Evolutionary conservation across 2,113 vertebrate species (phyloP), one percentile per base, ranked within the genome.

Genomic region (Lepus europaeus): DNA sequence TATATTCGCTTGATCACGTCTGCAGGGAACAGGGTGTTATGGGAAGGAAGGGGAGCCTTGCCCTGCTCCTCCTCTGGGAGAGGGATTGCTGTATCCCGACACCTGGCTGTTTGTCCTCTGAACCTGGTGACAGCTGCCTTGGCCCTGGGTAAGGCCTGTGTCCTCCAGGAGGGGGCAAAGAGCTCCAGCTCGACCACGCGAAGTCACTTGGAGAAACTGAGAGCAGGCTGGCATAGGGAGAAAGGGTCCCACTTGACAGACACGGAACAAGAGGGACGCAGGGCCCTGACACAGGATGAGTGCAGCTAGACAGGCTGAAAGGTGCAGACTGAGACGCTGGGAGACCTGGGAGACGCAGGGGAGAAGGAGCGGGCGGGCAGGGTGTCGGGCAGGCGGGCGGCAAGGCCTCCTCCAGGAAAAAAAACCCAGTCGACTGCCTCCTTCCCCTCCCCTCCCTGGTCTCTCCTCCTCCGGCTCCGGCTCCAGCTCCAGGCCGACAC

Each of bases 401-500:
- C 0, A 10, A 94, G 89, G 88, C 83, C 96, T 96, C 80, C 90
- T 92, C 85, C 69, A 96, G 97, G 93, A 97, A 96, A 95, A 92
- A 96, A 96, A 74, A 36, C 81, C 95, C 96, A 95, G 92, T 78
- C 56, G 20, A 45, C 94, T 88, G 93, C 96, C 96, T 97, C 95
- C 77, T 93, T 93, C 93, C 93, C 96, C 95, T 96, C 97, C 97
- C 97, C 95, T 94, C 95, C 89, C 89, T 20, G 31, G 90, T 93
- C 96, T 93, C 93, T 96, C 83, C 95, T 93, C 87, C 97, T 97
- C 84, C 39, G 69, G 94, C 97, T 95, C 9, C 1, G 59, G 95
- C 96, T 97, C 93, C 95, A 91, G 91, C 97, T 97, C 95, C 90
- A 95, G 92, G 96, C 97, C 16, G 94, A 97, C 97, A 97, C 97